Evolutionary conservation across 2,797 vertebrate genomes (phyloP).

Genomic region (Pelobates cultripes): DNA sequence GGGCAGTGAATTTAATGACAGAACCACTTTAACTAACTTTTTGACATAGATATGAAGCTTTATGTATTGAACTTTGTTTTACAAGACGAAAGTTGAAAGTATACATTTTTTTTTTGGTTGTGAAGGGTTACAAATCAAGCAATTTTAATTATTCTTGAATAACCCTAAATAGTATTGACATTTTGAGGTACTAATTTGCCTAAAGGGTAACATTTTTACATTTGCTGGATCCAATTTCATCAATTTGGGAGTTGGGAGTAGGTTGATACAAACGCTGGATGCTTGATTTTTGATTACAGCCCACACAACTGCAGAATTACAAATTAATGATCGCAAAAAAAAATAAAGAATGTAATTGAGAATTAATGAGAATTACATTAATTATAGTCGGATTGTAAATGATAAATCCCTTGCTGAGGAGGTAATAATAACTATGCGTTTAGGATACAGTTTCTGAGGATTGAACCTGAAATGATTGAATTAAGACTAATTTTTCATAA

Average conservation of each 20-base stretch:
- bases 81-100: too few species aligned
- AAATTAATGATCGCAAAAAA: conserved; percentile 8
- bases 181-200: too few species aligned
- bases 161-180: too few species aligned
- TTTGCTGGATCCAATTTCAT: too few species aligned
- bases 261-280: not conserved
- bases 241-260: not conserved
- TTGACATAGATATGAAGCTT: too few species aligned
- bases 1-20: too few species aligned
- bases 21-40: too few species aligned
- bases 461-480: conserved; percentile 20
- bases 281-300: conserved; percentile 16
- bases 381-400: conserved; percentile 31
- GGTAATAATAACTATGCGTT: not conserved
- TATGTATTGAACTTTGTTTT: too few species aligned
- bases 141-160: too few species aligned
- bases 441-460: conserved; percentile 16
- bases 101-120: too few species aligned
- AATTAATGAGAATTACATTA: conserved; percentile 36
- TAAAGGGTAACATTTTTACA: too few species aligned
- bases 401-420: conserved; percentile 5
- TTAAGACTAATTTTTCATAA: not conserved
- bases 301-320: not conserved
- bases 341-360: conserved; percentile 5
- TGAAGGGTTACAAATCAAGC: too few species aligned